These are phyloP conservation scores for Arvicanthis niloticus DNA, from an alignment of 2,113 vertebrate species.

Conservation along the genomic window DNA sequence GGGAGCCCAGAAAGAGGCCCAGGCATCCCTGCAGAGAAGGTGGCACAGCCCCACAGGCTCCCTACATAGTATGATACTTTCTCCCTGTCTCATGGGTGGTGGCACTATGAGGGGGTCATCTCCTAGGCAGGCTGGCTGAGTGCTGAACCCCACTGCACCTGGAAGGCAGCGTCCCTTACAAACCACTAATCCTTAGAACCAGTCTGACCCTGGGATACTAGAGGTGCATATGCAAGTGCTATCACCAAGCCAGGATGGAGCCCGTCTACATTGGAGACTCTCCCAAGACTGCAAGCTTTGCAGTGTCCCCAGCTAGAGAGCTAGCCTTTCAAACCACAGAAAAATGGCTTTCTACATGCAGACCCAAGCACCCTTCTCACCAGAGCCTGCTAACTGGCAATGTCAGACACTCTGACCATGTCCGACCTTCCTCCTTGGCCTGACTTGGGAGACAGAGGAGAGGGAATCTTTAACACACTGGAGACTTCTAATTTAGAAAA, in stretches of 20 bases:
- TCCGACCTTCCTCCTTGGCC: background rate
- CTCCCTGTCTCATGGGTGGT: background rate
- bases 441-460: background rate
- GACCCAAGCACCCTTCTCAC: background rate
- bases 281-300: background rate
- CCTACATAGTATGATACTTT: too few species aligned
- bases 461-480: background rate
- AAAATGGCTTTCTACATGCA: background rate
- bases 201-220: accelerated
- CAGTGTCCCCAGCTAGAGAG: background rate
- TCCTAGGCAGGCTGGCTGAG: background rate
- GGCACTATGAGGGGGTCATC: background rate
- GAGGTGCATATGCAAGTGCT: accelerated
- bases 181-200: background rate
- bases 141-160: background rate
- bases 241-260: background rate
- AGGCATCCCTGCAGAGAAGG: background rate
- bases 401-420: background rate
- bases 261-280: background rate
- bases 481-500: background rate
- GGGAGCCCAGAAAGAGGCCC: background rate
- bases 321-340: background rate
- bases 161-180: background rate
- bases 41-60: background rate
- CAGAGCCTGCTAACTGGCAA: background rate